Evolutionary conservation across 2,888 invertebrate genomes (phyloP), one percentile per base, ranked within the genome.

Genomic region (Poecilobothrus nobilitatus): DNA sequence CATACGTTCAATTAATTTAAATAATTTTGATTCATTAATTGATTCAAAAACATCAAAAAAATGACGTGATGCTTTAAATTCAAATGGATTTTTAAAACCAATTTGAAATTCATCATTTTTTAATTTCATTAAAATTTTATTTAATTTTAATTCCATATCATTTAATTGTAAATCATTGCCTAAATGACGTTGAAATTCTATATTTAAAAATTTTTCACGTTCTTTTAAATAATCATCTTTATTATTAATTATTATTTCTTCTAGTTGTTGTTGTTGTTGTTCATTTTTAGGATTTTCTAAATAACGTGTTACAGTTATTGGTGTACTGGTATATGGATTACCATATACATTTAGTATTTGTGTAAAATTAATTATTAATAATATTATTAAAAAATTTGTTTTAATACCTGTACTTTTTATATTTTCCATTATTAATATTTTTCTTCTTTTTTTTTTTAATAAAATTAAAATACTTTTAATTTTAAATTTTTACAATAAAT

Each of bases 1-100:
- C 84, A 93, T 85, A 53, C 79, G 80, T 71, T 84, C 83, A 15
- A 93, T 85, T 9, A 91, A 83, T 72, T 85, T 79, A 75, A 88
- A 91, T 0, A 92, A 86, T 71, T 85, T 83, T 0, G 91, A 90
- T 0, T 82, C 73, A n/a, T 71, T 70, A 7, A 75, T 68, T 12
- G 70, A 68, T 9, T 71, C 68, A 9, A 62, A 18, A 20, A 68
- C 69, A 15, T 65, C 63, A 0, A 75, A 70, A 22, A 72, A 74
- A 15, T 73, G 72, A 0, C 73, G 69, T 2, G 69, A 44, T 0
- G 71, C 70, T 20, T 71, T 71, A 65, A 74, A 8, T 71, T 68
- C 2, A 65, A 63, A 34, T 78, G 83, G 83, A 74, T 82, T 78
- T 70, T 78, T 74, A 75, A 82, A 83, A 71, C 84, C 84, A 73